Evolutionary conservation across 2,888 invertebrate genomes (phyloP).

Genomic region (Strigamia crassipes): DNA sequence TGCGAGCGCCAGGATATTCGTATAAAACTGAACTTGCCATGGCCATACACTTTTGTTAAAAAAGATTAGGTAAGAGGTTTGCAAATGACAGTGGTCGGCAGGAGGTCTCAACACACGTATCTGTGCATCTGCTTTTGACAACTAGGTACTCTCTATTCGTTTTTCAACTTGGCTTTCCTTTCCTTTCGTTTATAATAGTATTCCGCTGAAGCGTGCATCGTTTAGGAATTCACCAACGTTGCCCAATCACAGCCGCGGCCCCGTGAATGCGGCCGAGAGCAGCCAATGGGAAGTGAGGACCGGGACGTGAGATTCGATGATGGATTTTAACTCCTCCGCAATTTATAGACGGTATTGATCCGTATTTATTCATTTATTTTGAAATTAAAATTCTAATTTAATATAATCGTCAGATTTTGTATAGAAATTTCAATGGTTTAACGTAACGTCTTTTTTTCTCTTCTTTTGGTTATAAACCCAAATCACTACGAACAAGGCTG

Average conservation of each 20-base stretch:
- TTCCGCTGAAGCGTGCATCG: neutral
- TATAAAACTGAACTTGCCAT: conserved; percentile 46
- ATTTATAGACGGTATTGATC: neutral
- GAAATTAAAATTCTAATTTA: neutral
- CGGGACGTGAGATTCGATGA: neutral
- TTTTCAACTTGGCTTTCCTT: neutral
- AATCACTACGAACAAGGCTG: no score
- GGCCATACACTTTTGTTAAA: conserved; percentile 10
- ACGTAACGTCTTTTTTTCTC: no score
- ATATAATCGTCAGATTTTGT: no score
- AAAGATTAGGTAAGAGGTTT: conserved; percentile 13
- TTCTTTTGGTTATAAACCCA: no score
- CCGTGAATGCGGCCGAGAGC: neutral
- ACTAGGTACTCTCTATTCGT: neutral
- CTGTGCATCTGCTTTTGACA: conserved; percentile 16
- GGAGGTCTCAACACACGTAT: neutral
- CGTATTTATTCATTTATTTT: neutral
- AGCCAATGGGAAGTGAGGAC: neutral
- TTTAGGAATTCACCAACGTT: neutral
- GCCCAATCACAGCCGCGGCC: neutral
- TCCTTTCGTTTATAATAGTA: conserved; percentile 11
- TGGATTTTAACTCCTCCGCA: neutral
- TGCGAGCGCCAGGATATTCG: conserved; percentile 28
- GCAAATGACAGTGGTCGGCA: conserved; percentile 11
- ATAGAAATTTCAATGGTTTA: no score